Evolutionary conservation across 2,113 vertebrate genomes (phyloP).

Genomic region (Cromileptes altivelis): DNA sequence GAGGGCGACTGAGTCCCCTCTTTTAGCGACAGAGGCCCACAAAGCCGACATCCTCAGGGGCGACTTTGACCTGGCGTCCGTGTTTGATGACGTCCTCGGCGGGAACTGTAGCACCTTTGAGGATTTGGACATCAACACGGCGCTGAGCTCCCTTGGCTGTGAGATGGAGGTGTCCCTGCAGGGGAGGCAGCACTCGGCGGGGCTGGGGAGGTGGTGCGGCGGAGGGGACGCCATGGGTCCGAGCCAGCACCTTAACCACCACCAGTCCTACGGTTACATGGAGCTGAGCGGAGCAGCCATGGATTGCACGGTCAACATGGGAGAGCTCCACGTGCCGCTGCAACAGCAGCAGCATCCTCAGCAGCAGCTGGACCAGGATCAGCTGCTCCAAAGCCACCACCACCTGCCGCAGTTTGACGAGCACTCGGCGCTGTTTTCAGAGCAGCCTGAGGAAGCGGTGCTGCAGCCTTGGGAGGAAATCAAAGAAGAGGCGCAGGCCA

Average conservation of each 20-base stretch:
- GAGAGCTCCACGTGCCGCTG: conserved; percentile 64
- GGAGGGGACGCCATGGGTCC: conserved; percentile 61
- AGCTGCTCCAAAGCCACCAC: conserved; percentile 75
- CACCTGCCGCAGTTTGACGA: conserved; percentile 81
- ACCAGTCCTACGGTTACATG: conserved; percentile 80
- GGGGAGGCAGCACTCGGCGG: conserved; percentile 70
- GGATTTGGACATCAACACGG: conserved; percentile 88
- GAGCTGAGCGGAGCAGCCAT: conserved; percentile 62
- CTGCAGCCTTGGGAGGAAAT: conserved; percentile 87
- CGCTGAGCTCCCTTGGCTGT: conserved; percentile 85
- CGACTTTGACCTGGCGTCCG: conserved; percentile 85
- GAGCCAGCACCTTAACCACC: conserved; percentile 67
- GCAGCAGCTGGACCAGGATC: conserved; percentile 75
- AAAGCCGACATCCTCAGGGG: conserved; percentile 81
- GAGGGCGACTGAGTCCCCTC: conserved; percentile 78
- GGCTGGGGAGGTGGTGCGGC: conserved; percentile 76
- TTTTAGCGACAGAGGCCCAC: conserved; percentile 79
- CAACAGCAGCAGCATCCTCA: conserved; percentile 57
- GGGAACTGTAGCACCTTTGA: conserved; percentile 87
- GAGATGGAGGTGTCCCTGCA: conserved; percentile 82
- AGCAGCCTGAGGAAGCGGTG: conserved; percentile 73
- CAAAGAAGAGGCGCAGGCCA: conserved; percentile 82
- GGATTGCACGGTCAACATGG: conserved; percentile 68
- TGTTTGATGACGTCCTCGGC: conserved; percentile 86
- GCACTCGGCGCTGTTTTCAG: conserved; percentile 76